A percentile compares a stretch with the other conserved stretches of the same genome.
Evolutionary conservation across 2,113 vertebrate species (phyloP).

Genomic region (Coptodon rendalli): DNA sequence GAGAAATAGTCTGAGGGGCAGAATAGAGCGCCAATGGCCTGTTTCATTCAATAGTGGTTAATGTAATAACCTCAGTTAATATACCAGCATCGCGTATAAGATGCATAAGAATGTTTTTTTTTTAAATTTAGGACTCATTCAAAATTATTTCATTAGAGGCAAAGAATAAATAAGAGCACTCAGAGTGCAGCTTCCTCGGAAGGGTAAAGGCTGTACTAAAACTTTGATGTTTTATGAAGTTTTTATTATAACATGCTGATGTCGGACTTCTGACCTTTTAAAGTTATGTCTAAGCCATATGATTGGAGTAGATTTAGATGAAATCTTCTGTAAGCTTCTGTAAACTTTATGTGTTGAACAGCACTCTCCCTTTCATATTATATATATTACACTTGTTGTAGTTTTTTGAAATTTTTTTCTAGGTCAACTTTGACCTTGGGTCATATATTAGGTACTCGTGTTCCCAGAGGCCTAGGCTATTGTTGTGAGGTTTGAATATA

Average conservation of each 20-base stretch:
- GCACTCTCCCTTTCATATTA: neutral
- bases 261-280: neutral
- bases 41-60: neutral
- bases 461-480: neutral
- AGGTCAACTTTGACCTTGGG: neutral
- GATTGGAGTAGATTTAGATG: neutral
- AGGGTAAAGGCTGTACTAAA: neutral
- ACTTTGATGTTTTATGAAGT: neutral
- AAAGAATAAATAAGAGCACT: neutral
- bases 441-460: neutral
- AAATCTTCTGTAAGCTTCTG: neutral
- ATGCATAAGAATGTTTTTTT: neutral
- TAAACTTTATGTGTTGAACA: neutral
- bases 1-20: neutral
- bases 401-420: rapidly evolving
- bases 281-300: neutral
- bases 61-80: neutral
- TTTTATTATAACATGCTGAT: neutral
- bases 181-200: neutral
- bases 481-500: neutral
- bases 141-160: neutral
- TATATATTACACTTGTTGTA: neutral
- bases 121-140: neutral
- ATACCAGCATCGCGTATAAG: rapidly evolving
- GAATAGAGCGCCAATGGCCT: neutral